Evolutionary conservation across 2,797 vertebrate species (phyloP), one percentile per base, ranked within the genome.

Genomic region (Parotocinclus haroldoi): DNA sequence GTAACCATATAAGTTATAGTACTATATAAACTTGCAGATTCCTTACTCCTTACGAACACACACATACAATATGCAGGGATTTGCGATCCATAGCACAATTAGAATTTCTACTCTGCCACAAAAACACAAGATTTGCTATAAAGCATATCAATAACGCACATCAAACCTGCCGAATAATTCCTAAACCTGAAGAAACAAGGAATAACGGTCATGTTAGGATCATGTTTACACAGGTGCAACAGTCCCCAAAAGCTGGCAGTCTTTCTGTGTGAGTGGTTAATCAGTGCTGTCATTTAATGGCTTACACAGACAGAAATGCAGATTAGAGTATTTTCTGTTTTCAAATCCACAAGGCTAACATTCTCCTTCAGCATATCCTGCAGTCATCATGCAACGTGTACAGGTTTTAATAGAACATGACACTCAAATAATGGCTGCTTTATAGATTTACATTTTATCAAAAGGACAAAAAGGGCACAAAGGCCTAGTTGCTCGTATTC

Each of bases 301-400:
- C 66, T 62, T 60, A 17, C 16, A 40, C 60, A 73, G 78, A 84
- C 70, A 83, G 2, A 5, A 67, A 84, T 79, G 40, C 71, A 77
- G 84, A 84, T 86, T 84, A 84, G 58, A 70, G 75, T 69, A 1
- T 68, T 1, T 49, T 66, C 14, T 71, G 51, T 72, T 73, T 66
- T 68, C 27, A 62, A 66, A 71, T 77, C 80, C 77, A 62, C 45
- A 72, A 66, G 75, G 74, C 71, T 72, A 7, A 45, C 60, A 58
- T 63, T 12, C 36, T 50, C 71, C 54, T 72, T 49, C 7, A 14
- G 52, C 36, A 14, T 46, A 7, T 40, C 37, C 37, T 48, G 52
- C 37, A 42, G 63, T 13, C 48, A 27, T 14, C 11, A 36, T 12
- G 42, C 9, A 14, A 42, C 16, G 39, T 45, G n/a, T 14, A 44